Evolutionary conservation across 2,888 invertebrate genomes (phyloP).

Genomic region (Elaeidobius kamerunicus): DNA sequence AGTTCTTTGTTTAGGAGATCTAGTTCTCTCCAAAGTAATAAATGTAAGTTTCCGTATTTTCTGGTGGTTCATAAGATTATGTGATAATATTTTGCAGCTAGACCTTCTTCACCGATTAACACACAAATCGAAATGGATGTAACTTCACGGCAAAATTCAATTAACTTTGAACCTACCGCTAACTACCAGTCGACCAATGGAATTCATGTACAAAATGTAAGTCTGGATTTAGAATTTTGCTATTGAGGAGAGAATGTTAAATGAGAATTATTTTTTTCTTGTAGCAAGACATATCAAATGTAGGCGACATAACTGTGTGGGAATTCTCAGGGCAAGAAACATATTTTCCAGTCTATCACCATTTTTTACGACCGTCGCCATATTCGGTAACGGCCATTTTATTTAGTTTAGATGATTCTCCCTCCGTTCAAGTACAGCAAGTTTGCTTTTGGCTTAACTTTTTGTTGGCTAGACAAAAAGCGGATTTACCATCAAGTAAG

Average conservation of each 20-base stretch:
- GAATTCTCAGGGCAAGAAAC: conserved; percentile 76
- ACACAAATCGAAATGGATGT: conserved; percentile 59
- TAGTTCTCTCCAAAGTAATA: conserved; percentile 51
- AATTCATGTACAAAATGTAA: conserved; percentile 60
- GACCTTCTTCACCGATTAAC: conserved; percentile 52
- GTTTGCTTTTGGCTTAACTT: conserved; percentile 74
- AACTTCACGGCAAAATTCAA: conserved; percentile 57
- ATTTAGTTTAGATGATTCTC: conserved; percentile 64
- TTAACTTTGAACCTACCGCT: conserved; percentile 56
- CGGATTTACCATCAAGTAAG: conserved; percentile 51
- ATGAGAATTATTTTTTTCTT: conserved; percentile 25
- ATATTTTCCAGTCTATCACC: conserved; percentile 68
- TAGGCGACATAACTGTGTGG: conserved; percentile 67
- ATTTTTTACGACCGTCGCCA: conserved; percentile 60
- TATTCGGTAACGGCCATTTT: conserved; percentile 55
- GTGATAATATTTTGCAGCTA: conserved; percentile 22
- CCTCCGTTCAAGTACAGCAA: conserved; percentile 64
- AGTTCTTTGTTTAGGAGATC: conserved; percentile 62
- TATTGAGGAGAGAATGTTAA: no score
- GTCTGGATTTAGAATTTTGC: no score
- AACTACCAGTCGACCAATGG: conserved; percentile 61
- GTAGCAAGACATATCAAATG: conserved; percentile 53
- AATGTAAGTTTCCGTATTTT: conserved; percentile 43
- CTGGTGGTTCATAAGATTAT: no score
- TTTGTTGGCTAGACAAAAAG: conserved; percentile 58